Conservation (phyloP, 2,797 vertebrate genomes). For the Pteronotus mesoamericanus region DNA sequence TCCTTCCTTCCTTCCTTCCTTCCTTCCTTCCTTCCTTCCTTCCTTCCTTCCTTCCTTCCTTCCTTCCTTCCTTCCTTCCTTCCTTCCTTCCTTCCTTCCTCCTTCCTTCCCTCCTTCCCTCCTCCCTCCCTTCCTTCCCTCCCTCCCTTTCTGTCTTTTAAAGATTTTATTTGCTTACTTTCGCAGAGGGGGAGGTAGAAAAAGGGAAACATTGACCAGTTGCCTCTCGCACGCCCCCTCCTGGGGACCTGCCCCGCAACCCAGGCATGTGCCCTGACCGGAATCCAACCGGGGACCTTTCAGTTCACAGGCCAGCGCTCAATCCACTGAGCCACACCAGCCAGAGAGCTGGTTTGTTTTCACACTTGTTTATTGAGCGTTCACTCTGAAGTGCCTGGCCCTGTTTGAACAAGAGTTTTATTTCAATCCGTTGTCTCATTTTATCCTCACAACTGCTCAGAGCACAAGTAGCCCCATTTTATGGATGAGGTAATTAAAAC, state of each 20-base stretch:
- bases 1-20: not conserved
- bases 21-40: not conserved
- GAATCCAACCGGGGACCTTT: not conserved
- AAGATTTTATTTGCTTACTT: not conserved
- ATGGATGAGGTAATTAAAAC: not conserved
- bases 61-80: not conserved
- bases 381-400: not conserved
- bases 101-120: no score
- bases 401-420: not conserved
- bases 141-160: not conserved
- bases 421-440: not conserved
- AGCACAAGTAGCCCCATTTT: not conserved
- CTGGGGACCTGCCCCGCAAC: not conserved
- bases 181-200: not conserved
- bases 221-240: not conserved
- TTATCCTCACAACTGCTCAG: not conserved
- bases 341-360: not conserved
- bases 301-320: accelerated
- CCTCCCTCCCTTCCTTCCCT: not conserved
- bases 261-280: no score
- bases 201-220: not conserved
- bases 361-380: not conserved
- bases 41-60: no score
- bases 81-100: not conserved
- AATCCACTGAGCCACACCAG: not conserved